phyloP scores from a whole-genome alignment of 2,113 vertebrate species.

The Podiceps cristatus region DNA sequence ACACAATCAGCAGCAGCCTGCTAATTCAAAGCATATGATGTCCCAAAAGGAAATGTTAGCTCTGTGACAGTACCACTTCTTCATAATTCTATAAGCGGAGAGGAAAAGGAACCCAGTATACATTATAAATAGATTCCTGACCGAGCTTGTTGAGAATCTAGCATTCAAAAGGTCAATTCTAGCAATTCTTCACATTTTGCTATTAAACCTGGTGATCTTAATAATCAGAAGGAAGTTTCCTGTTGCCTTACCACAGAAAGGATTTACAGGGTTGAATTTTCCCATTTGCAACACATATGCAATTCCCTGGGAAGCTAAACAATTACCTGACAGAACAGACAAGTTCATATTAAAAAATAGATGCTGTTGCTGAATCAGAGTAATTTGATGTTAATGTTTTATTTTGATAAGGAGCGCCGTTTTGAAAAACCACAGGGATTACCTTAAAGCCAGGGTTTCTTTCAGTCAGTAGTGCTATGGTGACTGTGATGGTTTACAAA shows the following conservation, averaged over 20 bases:
- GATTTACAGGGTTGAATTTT: conserved; percentile 5
- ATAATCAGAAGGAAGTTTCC: neutral
- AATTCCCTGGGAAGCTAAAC: conserved; percentile 28
- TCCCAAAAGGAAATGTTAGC: neutral
- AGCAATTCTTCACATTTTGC: neutral
- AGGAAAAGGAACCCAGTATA: neutral
- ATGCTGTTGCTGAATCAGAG: conserved; percentile 24
- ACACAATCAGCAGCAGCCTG: neutral
- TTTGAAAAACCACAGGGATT: conserved; percentile 7
- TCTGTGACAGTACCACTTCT: neutral
- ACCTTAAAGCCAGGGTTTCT: neutral
- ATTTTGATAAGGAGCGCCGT: neutral
- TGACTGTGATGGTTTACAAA: neutral
- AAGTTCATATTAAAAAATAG: conserved; percentile 28
- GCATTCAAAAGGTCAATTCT: neutral
- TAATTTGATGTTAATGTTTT: conserved; percentile 20
- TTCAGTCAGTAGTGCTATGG: neutral
- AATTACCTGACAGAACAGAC: conserved; percentile 16
- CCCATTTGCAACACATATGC: neutral
- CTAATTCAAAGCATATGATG: neutral
- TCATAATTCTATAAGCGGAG: neutral
- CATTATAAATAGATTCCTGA: neutral
- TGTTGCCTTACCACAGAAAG: neutral
- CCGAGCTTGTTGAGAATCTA: neutral
- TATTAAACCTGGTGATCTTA: neutral